Conservation (phyloP, 1,140 invertebrate species). For the Stratiolaelaps scimitus region DNA sequence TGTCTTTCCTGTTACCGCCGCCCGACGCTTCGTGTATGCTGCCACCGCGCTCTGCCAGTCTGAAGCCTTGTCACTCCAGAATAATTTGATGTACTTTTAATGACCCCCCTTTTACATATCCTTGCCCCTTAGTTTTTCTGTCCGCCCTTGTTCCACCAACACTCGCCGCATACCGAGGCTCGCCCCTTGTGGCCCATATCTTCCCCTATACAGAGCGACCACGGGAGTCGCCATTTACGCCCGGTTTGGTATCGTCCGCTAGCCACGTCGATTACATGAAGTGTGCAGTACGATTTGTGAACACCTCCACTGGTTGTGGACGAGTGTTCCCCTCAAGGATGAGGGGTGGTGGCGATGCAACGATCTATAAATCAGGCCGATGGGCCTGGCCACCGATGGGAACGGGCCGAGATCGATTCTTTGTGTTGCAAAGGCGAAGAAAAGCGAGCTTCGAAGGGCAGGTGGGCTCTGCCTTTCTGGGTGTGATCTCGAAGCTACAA, state of each 20-base stretch:
- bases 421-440: too few species aligned
- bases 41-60: background rate
- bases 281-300: too few species aligned
- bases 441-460: too few species aligned
- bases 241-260: background rate
- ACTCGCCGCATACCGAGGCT: background rate
- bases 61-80: slow-evolving; percentile 4
- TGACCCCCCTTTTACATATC: background rate
- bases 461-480: too few species aligned
- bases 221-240: background rate
- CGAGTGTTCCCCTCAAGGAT: background rate
- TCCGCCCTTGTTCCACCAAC: background rate
- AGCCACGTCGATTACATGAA: background rate
- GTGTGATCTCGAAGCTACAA: too few species aligned
- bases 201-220: background rate
- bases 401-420: too few species aligned
- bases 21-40: too few species aligned
- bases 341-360: background rate
- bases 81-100: slow-evolving; percentile 25
- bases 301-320: too few species aligned
- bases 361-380: slow-evolving; percentile 5
- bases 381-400: too few species aligned
- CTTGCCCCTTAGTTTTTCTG: background rate
- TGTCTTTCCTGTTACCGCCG: too few species aligned
- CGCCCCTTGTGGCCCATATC: background rate